Conservation (phyloP, 2,113 vertebrate genomes). For the Megatriorchis doriae region DNA sequence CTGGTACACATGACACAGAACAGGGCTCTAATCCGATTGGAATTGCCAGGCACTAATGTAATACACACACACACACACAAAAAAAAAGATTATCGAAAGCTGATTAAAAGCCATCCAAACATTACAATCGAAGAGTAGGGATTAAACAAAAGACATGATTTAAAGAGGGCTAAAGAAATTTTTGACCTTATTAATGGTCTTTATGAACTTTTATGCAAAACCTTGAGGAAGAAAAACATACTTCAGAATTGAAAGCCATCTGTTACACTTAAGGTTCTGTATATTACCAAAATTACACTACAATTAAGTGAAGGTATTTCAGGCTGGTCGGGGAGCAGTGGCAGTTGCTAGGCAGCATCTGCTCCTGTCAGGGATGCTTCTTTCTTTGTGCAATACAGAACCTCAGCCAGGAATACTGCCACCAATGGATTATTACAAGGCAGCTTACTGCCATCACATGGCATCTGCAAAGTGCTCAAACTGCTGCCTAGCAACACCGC, state of each 20-base stretch:
- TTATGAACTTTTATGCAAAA: not conserved
- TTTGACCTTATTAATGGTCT: slow-evolving; percentile 23
- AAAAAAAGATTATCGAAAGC: slow-evolving; percentile 57
- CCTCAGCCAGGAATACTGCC: slow-evolving; percentile 48
- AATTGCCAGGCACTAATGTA: slow-evolving; percentile 56
- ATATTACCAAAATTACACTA: not conserved
- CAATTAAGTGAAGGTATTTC: slow-evolving; percentile 55
- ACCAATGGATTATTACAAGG: slow-evolving; percentile 62
- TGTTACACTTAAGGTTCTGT: not conserved
- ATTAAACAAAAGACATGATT: slow-evolving; percentile 41
- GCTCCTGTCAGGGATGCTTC: slow-evolving; percentile 52
- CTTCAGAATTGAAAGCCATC: not conserved
- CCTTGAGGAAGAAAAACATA: not conserved
- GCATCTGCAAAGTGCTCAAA: slow-evolving; percentile 56
- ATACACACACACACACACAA: slow-evolving; percentile 30
- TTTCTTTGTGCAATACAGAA: slow-evolving; percentile 36
- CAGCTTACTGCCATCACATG: slow-evolving; percentile 64
- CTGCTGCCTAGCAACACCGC: slow-evolving; percentile 66
- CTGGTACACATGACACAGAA: not conserved
- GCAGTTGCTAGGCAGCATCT: slow-evolving; percentile 69
- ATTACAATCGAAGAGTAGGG: slow-evolving; percentile 25
- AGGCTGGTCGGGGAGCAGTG: slow-evolving; percentile 12
- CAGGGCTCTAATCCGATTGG: slow-evolving; percentile 35
- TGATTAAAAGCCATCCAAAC: slow-evolving; percentile 67
- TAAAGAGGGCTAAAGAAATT: not conserved